phyloP scores from a whole-genome alignment of 2,888 invertebrate species.

The Pinctada fucata region DNA sequence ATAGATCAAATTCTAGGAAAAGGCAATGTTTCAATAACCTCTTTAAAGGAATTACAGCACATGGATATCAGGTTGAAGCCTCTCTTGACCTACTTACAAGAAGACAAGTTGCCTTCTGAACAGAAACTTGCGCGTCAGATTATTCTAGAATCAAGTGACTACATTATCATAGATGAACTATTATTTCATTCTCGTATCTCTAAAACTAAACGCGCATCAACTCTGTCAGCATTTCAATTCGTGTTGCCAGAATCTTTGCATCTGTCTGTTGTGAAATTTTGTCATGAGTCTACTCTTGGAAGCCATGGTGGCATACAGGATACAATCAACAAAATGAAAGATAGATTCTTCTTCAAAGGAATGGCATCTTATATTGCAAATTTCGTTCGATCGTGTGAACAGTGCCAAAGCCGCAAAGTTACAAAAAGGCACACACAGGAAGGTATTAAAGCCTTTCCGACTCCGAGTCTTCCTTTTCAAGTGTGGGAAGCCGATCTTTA shows the following conservation, averaged over 20 bases:
- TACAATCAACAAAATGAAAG: slow-evolving; percentile 33
- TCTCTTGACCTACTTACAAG: slow-evolving; percentile 12
- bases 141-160: slow-evolving; percentile 33
- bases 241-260: slow-evolving; percentile 31
- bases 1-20: background rate
- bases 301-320: slow-evolving; percentile 39
- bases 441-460: slow-evolving; percentile 10
- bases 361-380: slow-evolving; percentile 21
- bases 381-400: slow-evolving; percentile 36
- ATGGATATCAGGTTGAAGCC: slow-evolving; percentile 5
- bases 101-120: slow-evolving; percentile 18
- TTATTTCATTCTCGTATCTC: slow-evolving; percentile 29
- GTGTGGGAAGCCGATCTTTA: slow-evolving; percentile 28
- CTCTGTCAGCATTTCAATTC: slow-evolving; percentile 21
- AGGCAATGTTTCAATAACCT: background rate
- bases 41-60: background rate
- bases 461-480: slow-evolving; percentile 17
- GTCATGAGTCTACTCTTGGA: slow-evolving; percentile 32
- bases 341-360: slow-evolving; percentile 32
- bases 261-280: slow-evolving; percentile 16
- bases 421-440: slow-evolving; percentile 7
- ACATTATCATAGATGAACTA: slow-evolving; percentile 31
- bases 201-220: slow-evolving; percentile 28
- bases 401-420: slow-evolving; percentile 31
- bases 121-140: slow-evolving; percentile 33